Base-by-base conservation (phyloP, 2,797 vertebrate genomes). In the Enteromius argenteus region DNA sequence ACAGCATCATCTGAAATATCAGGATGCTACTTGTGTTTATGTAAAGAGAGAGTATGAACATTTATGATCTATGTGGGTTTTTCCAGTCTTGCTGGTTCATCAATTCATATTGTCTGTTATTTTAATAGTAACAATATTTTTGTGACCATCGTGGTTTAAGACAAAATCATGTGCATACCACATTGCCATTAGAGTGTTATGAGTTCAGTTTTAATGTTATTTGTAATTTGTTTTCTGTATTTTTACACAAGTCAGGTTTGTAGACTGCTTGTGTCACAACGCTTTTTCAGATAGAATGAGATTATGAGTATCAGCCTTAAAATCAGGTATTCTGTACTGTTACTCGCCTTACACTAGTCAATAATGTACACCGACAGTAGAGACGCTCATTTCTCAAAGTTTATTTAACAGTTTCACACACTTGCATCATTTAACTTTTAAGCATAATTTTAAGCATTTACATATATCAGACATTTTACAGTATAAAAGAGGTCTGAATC, bases 291-390 rank as follows among this genome's bases (percentile, higher is more conserved):
- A 44, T 67, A 84, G 39, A 44, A 30, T 14, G 27, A 71, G 51
- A 73, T 77, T 69, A 74, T 78, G 44, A 86, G 69, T 37, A 60
- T 81, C 46, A 84, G 80, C 86, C 80, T 85, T 85, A 64, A 81
- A 74, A 79, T 86, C 84, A 56, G 64, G 84, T 66, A 84, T 79
- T 72, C 23, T 49, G 80, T 87, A 67, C 15, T 75, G 74, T 81
- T 81, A 86, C 78, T 79, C 62, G 69, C 88, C 88, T 89, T 89
- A 84, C 49, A 37, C 46, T 75, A 42, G 58, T 74, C 73, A 83
- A 60, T 53, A 30, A 56, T 39, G 19, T 42, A 15, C 76, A 37
- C 53, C 23, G 23, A 79, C 64, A 42, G 19, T 15, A 80, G 42
- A 37, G 72, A 71, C 39, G 5, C 13, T 51, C 14, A 49, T 39